A percentile compares a stretch with the other conserved stretches of the same genome.
These are phyloP conservation scores for Monomorium pharaonis DNA, from an alignment of 1,140 invertebrate genomes.

Conservation along the genomic window DNA sequence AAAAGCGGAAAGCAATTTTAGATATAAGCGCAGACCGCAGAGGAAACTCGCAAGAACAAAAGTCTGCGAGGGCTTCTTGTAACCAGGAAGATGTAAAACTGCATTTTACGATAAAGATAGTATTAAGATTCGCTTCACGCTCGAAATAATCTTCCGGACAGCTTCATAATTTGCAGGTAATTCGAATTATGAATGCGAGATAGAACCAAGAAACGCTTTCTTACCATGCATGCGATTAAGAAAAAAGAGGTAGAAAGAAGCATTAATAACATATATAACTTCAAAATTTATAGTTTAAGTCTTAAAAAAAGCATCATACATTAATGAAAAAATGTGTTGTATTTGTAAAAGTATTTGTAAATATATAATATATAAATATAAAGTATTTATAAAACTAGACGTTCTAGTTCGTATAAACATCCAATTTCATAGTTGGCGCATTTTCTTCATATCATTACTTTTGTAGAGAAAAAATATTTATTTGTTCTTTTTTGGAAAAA, in stretches of 20 bases:
- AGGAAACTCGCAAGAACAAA: not conserved
- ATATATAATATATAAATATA: too few species aligned
- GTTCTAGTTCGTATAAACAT: too few species aligned
- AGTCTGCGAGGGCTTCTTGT: not conserved
- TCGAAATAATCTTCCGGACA: constrained; percentile 5
- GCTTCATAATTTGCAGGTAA: constrained; percentile 17
- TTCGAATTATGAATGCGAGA: constrained; percentile 30
- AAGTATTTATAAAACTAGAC: too few species aligned
- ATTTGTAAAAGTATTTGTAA: too few species aligned
- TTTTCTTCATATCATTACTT: too few species aligned
- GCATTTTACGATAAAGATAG: constrained; percentile 25
- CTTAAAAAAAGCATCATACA: not conserved
- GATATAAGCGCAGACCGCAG: not conserved
- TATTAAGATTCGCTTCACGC: constrained; percentile 54
- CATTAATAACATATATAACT: not conserved
- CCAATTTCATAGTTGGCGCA: too few species aligned
- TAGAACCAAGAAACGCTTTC: constrained; percentile 44
- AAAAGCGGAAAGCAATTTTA: not conserved
- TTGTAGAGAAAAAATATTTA: too few species aligned
- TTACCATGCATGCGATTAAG: constrained; percentile 27
- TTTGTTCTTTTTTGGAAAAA: too few species aligned
- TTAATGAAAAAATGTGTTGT: too few species aligned
- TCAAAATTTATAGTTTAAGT: not conserved
- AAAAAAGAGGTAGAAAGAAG: not conserved
- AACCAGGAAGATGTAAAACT: constrained; percentile 42